Base-by-base conservation (phyloP, 2,888 invertebrate species). In the Cheilosia urbana region DNA sequence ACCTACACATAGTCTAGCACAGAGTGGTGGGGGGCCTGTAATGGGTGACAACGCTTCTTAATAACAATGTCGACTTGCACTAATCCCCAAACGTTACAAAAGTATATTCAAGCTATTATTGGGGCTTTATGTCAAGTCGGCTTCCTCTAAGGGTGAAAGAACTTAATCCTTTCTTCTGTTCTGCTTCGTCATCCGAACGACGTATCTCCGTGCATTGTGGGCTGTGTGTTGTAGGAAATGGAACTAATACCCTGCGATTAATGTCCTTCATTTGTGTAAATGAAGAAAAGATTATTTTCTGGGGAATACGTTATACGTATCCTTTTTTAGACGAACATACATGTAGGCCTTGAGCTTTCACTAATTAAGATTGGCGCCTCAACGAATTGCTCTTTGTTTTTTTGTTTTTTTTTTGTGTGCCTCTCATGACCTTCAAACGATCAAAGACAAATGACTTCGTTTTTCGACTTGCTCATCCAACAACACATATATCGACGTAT, bases 361-460 rank as follows among this genome's bases (percentile, higher is more conserved):
- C 76, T 68, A 60, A 68, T 68, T 49, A 53, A 53, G 66, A 60
- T 53, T 68, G 76, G 76, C 76, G 76, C 68, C 66, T 30, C n/a
- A 47, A 37, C 55, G n/a, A 40, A 65, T 30, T 53, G 11, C 4
- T 17, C 30, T 45, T 5, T 13, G 6, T 45, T 37, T 37, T 7
- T 9, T 51, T 17, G 47, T 45, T 5, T 13, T 13, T 45, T 37
- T 37, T 7, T 9, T 51, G n/a, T 4, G n/a, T 19, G 9, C n/a
- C 19, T 51, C 19, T 30, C 9, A 66, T 66, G 58, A 42, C 60
- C 51, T 58, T 66, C 49, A 11, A 19, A 42, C 62, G n/a, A 37
- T 72, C 60, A 51, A 51, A 9, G 21, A 37, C 42, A n/a, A 47
- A 21, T 7, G 17, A 47, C 63, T 42, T 55, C 45, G 34, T 21